Evolutionary conservation across 1,140 invertebrate genomes (phyloP).

Genomic region (Uloborus diversus): DNA sequence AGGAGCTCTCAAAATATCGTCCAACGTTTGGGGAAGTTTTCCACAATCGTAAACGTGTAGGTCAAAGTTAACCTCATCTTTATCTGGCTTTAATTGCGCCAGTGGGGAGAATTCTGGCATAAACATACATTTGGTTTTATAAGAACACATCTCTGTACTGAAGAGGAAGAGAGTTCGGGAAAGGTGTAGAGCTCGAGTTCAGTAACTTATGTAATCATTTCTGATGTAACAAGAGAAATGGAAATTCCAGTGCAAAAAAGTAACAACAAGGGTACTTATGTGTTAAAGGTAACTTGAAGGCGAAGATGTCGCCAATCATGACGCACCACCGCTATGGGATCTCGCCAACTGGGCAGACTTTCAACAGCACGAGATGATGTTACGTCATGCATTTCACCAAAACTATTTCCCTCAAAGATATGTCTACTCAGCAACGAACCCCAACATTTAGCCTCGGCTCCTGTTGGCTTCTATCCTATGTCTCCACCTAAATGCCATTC

Average conservation of each 20-base stretch:
- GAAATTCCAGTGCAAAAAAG: no score
- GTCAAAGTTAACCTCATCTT: no score
- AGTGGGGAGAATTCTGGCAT: no score
- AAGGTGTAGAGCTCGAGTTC: background rate
- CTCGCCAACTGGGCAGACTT: slow-evolving; percentile 29
- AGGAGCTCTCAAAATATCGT: no score
- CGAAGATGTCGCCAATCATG: background rate
- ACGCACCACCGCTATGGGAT: background rate
- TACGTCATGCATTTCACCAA: slow-evolving; percentile 28
- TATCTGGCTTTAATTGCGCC: no score
- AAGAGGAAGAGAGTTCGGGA: background rate
- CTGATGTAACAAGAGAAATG: slow-evolving; percentile 20
- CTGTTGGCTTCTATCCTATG: background rate
- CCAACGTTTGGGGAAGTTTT: no score
- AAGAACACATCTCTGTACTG: no score
- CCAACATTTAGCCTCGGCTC: slow-evolving; percentile 7
- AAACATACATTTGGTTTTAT: no score
- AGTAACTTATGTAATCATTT: background rate
- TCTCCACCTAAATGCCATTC: slow-evolving; percentile 4
- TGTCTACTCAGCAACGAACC: slow-evolving; percentile 33
- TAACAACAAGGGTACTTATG: no score
- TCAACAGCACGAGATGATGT: slow-evolving; percentile 13
- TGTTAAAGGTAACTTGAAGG: no score
- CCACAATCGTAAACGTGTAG: no score
- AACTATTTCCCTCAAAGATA: slow-evolving; percentile 26